phyloP scores from a whole-genome alignment of 2,888 invertebrate genomes.

The Sthenelais limicola region DNA sequence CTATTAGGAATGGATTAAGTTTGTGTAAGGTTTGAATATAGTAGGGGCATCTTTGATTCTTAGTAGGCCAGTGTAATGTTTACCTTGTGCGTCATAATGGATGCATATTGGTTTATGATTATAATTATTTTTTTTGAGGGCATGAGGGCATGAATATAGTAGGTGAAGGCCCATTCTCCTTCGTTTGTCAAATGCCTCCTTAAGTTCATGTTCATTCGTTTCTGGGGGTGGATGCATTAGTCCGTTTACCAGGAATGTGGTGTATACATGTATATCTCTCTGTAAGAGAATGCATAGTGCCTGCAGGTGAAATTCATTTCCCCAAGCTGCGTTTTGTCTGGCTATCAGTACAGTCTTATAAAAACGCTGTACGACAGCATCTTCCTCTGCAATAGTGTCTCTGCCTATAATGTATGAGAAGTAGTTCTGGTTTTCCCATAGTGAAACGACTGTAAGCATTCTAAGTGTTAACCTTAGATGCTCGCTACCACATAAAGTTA shows the following conservation, averaged over 20 bases:
- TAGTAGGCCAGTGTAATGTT: neutral
- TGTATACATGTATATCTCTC: slow-evolving; percentile 2
- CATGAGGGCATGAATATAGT: neutral
- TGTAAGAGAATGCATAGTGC: neutral
- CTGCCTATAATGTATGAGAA: neutral
- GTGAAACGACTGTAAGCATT: neutral
- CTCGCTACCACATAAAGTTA: neutral
- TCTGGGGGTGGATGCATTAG: no score
- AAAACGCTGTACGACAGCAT: neutral
- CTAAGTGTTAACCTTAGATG: neutral
- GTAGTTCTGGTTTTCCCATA: neutral
- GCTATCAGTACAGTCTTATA: neutral
- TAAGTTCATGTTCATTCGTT: neutral
- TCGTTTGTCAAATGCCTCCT: neutral
- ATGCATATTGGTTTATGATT: no score
- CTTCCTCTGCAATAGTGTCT: neutral
- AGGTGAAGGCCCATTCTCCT: neutral
- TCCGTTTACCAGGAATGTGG: neutral
- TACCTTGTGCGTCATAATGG: neutral
- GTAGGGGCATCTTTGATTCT: neutral
- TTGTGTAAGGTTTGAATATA: slow-evolving; percentile 3
- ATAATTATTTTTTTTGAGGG: neutral
- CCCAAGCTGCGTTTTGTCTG: neutral
- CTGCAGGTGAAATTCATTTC: slow-evolving; percentile 2
- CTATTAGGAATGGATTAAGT: neutral